phyloP scores from a whole-genome alignment of 2,113 vertebrate genomes.

The Hippopotamus amphibius region DNA sequence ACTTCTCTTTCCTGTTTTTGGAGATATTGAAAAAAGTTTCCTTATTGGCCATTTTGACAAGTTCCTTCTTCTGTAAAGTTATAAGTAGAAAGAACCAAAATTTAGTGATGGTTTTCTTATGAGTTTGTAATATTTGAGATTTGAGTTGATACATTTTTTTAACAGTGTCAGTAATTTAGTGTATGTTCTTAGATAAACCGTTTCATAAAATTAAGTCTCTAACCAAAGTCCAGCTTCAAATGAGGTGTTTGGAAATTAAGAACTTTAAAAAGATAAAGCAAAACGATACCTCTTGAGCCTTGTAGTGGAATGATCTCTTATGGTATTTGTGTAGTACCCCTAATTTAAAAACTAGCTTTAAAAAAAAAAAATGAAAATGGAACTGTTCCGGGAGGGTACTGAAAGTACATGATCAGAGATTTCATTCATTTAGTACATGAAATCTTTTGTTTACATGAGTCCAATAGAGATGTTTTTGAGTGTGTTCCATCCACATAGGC shows the following conservation, averaged over 20 bases:
- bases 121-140: background rate
- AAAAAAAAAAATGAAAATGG: background rate
- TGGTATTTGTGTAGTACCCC: background rate
- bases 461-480: background rate
- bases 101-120: background rate
- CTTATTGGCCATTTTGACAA: background rate
- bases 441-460: background rate
- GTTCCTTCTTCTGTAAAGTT: background rate
- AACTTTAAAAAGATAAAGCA: background rate
- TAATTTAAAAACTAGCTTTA: background rate
- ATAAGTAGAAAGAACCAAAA: background rate
- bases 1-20: background rate
- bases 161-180: background rate
- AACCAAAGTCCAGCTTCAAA: background rate
- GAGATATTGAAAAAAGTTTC: background rate
- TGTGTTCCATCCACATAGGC: background rate
- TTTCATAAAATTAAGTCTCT: conserved; percentile 11
- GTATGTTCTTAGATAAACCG: background rate
- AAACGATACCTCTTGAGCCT: background rate
- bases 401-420: background rate
- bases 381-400: background rate
- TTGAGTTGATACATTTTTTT: background rate
- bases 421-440: background rate
- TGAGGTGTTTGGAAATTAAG: background rate
- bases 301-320: background rate